These are phyloP conservation scores for Diabrotica balteata DNA, from an alignment of 2,888 invertebrate species.

Conservation along the genomic window DNA sequence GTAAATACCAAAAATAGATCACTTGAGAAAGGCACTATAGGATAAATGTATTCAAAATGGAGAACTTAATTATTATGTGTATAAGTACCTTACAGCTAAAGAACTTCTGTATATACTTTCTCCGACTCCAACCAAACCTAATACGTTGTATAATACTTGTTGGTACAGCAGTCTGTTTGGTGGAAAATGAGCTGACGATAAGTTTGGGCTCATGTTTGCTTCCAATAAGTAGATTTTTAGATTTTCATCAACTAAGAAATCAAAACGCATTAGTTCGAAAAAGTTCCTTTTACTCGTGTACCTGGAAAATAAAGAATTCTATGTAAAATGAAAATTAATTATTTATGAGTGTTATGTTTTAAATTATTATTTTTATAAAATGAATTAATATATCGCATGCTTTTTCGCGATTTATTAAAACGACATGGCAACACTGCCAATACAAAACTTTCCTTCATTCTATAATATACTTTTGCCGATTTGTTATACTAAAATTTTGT, in stretches of 20 bases:
- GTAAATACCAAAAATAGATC: too few relatives aligned
- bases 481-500: too few relatives aligned
- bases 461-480: too few relatives aligned
- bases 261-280: slow-evolving; percentile 95
- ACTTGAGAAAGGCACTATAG: too few relatives aligned
- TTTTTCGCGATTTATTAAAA: too few relatives aligned
- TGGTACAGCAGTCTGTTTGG: slow-evolving; percentile 89
- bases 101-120: slow-evolving; percentile 61
- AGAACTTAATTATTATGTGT: not conserved
- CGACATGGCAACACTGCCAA: too few relatives aligned
- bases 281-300: slow-evolving; percentile 71
- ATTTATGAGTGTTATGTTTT: too few relatives aligned
- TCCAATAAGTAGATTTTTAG: slow-evolving; percentile 89
- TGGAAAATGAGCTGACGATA: slow-evolving; percentile 92
- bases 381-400: too few relatives aligned
- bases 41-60: slow-evolving; percentile 1
- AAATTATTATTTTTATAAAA: too few relatives aligned
- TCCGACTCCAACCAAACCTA: slow-evolving; percentile 80
- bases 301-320: slow-evolving; percentile 42
- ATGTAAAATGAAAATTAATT: too few relatives aligned
- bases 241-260: slow-evolving; percentile 88
- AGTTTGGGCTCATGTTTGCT: slow-evolving; percentile 98
- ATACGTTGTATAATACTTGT: slow-evolving; percentile 86
- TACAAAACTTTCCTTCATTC: too few relatives aligned
- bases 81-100: slow-evolving; percentile 57